phyloP scores from a whole-genome alignment of 1,140 invertebrate species.

The Eciton burchellii region DNA sequence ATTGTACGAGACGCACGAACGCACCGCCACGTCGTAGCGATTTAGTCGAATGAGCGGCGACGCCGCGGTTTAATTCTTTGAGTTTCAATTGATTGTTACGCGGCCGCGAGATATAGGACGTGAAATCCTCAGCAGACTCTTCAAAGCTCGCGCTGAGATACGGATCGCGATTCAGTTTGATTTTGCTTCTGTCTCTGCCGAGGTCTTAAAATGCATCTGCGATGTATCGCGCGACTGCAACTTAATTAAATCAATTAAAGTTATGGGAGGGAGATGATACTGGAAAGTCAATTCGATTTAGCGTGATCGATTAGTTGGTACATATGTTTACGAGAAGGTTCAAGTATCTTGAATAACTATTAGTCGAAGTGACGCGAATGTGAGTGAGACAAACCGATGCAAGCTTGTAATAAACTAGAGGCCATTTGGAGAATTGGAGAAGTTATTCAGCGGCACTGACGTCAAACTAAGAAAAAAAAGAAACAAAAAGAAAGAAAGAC shows the following conservation, averaged over 20 bases:
- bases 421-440: background rate
- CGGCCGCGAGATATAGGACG: background rate
- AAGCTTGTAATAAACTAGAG: constrained; percentile 12
- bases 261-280: background rate
- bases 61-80: constrained; percentile 27
- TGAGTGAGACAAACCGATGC: background rate
- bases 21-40: background rate
- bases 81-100: constrained; percentile 8
- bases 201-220: background rate
- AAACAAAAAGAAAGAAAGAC: constrained; percentile 18
- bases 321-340: background rate
- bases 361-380: background rate
- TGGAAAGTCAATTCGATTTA: background rate
- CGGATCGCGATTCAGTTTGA: background rate
- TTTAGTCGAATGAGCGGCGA: constrained; percentile 9
- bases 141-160: background rate
- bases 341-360: background rate
- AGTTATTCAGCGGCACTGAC: constrained; percentile 25
- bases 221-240: background rate
- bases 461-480: constrained; percentile 21
- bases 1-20: constrained; percentile 40
- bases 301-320: no score
- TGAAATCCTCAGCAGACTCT: background rate
- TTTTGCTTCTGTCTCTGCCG: background rate
- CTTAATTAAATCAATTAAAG: constrained; percentile 1